Evolutionary conservation across 2,113 vertebrate genomes (phyloP).

Genomic region (Coreoperca whiteheadi): DNA sequence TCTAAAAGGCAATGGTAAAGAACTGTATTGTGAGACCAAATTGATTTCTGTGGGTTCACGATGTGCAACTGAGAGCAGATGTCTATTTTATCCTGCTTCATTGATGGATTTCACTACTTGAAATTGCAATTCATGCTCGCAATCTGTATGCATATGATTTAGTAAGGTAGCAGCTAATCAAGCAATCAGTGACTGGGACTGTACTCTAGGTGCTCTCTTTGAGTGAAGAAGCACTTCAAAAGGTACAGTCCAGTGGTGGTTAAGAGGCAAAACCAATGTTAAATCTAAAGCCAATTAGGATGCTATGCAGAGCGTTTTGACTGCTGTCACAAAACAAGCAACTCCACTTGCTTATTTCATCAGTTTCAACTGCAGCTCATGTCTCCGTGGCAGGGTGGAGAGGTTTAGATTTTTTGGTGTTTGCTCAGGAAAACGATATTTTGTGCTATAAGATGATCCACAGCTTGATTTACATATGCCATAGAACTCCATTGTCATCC

Average conservation of each 20-base stretch:
- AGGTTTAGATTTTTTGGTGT: slow-evolving; percentile 9
- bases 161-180: slow-evolving; percentile 18
- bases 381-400: neutral
- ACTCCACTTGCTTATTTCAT: neutral
- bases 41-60: neutral
- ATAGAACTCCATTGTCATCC: neutral
- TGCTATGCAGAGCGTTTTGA: slow-evolving; percentile 6
- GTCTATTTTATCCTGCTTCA: neutral
- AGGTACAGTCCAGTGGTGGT: neutral
- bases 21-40: neutral
- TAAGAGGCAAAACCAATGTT: slow-evolving; percentile 9
- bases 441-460: neutral
- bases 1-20: neutral
- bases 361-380: slow-evolving; percentile 12
- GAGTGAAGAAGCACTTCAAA: slow-evolving; percentile 37
- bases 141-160: slow-evolving; percentile 16
- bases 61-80: neutral
- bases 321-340: slow-evolving; percentile 6
- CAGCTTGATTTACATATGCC: neutral
- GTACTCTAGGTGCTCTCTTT: neutral
- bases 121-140: neutral
- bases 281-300: slow-evolving; percentile 46
- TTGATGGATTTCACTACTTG: neutral
- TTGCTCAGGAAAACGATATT: neutral
- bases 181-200: slow-evolving; percentile 23